phyloP scores from a whole-genome alignment of 35 echinoderm and acorn worm genomes.

The Stichopus chloronotus region DNA sequence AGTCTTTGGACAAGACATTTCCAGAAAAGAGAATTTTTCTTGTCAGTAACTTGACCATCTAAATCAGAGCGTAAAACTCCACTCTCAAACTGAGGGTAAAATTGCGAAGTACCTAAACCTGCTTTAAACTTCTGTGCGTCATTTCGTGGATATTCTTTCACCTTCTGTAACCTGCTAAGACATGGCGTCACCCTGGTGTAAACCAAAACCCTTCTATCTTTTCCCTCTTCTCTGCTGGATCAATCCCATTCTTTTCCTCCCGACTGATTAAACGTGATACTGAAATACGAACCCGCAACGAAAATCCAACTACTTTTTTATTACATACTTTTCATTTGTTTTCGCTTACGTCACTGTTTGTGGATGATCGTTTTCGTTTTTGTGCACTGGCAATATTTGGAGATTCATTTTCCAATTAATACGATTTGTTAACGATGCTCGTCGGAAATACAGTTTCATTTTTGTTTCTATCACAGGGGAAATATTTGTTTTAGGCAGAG shows the following conservation, averaged over 20 bases:
- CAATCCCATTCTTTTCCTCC: background rate
- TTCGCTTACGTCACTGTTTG: background rate
- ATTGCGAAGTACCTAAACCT: background rate
- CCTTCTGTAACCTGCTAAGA: slow-evolving; percentile 15
- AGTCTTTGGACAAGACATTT: too few relatives aligned
- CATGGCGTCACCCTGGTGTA: slow-evolving; percentile 37
- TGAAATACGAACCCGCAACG: background rate
- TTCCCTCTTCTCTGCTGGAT: background rate
- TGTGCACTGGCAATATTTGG: too few relatives aligned
- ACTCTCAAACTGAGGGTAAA: too few relatives aligned
- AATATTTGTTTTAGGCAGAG: too few relatives aligned
- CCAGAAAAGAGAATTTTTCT: too few relatives aligned
- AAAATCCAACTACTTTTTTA: background rate
- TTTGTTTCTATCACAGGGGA: too few relatives aligned
- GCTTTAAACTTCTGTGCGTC: background rate
- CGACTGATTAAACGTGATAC: slow-evolving; percentile 8
- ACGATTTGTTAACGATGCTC: too few relatives aligned
- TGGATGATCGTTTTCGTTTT: background rate
- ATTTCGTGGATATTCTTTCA: background rate
- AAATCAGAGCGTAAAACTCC: too few relatives aligned
- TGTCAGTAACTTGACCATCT: too few relatives aligned
- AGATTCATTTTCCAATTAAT: too few relatives aligned
- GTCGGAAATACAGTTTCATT: too few relatives aligned
- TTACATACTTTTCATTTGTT: background rate
- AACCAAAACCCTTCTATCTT: background rate